These are phyloP conservation scores for Sclerodermus sp. DNA, from an alignment of 2,888 invertebrate species.

Conservation along the genomic window DNA sequence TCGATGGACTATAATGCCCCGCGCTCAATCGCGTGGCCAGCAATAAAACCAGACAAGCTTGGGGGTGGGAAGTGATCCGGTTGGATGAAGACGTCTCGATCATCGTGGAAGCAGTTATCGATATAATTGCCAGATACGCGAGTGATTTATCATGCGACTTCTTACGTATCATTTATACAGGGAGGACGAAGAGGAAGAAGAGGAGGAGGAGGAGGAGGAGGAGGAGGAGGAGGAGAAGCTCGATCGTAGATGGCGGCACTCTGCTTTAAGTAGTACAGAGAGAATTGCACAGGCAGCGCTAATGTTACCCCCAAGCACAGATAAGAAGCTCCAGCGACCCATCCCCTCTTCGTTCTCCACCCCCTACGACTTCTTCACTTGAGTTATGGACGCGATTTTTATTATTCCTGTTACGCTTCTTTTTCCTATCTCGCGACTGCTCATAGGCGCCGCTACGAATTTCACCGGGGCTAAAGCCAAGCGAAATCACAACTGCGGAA, in stretches of 20 bases:
- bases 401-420: constrained; percentile 48
- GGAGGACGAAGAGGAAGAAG: too few species aligned
- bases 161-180: constrained; percentile 20
- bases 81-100: constrained; percentile 27
- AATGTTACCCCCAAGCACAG: constrained; percentile 53
- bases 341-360: not conserved
- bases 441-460: constrained; percentile 35
- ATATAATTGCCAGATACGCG: constrained; percentile 48
- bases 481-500: too few species aligned
- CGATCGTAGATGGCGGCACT: constrained; percentile 4
- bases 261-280: constrained; percentile 23
- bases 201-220: too few species aligned
- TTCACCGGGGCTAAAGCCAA: not conserved
- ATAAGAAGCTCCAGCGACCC: constrained; percentile 49
- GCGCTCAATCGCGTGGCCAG: too few species aligned
- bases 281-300: constrained; percentile 53
- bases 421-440: constrained; percentile 46
- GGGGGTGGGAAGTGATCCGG: constrained; percentile 7
- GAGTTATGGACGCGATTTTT: constrained; percentile 56
- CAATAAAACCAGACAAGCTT: too few species aligned
- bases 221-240: not conserved
- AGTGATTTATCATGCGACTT: constrained; percentile 39
- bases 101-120: constrained; percentile 44
- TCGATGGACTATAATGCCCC: too few species aligned
- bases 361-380: constrained; percentile 40